Percentiles rank a stretch among this genome's conserved stretches.
phyloP scores from a whole-genome alignment of 2,113 vertebrate genomes.

The Embiotoca jacksoni region DNA sequence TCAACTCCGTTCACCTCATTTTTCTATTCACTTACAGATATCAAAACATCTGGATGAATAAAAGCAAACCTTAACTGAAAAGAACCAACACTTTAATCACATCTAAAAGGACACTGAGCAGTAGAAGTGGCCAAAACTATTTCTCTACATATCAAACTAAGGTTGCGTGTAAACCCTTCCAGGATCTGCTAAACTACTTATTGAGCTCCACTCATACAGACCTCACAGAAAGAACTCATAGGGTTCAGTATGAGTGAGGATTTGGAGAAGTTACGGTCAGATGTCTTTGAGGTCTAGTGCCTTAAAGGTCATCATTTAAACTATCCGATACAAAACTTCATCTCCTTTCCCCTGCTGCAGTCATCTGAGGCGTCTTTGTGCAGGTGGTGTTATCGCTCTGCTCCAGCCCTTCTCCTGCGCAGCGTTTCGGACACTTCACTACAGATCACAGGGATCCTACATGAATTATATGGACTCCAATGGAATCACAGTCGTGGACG shows the following conservation, averaged over 20 bases:
- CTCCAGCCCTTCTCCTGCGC: conserved; percentile 62
- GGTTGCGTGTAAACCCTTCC: neutral
- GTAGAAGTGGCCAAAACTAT: neutral
- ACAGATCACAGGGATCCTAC: conserved; percentile 28
- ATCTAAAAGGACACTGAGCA: too few relatives aligned
- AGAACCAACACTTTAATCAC: too few relatives aligned
- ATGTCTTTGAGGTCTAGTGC: neutral
- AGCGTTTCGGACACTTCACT: conserved; percentile 30
- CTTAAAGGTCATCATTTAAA: conserved; percentile 50
- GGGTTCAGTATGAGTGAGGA: neutral
- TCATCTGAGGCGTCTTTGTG: conserved; percentile 49
- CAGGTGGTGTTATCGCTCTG: conserved; percentile 65
- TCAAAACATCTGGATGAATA: neutral
- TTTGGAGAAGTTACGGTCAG: conserved; percentile 3
- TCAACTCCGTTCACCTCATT: neutral
- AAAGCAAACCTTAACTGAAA: neutral
- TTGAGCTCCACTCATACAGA: neutral
- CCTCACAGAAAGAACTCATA: neutral
- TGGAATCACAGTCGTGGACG: conserved; percentile 20
- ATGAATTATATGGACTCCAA: conserved; percentile 52
- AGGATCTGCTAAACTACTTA: neutral
- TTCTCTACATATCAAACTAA: neutral
- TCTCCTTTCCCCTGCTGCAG: conserved; percentile 2
- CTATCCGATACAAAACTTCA: conserved; percentile 32
- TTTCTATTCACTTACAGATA: neutral